Base-by-base conservation (phyloP, 2,113 vertebrate genomes). In the Oryzias javanicus region DNA sequence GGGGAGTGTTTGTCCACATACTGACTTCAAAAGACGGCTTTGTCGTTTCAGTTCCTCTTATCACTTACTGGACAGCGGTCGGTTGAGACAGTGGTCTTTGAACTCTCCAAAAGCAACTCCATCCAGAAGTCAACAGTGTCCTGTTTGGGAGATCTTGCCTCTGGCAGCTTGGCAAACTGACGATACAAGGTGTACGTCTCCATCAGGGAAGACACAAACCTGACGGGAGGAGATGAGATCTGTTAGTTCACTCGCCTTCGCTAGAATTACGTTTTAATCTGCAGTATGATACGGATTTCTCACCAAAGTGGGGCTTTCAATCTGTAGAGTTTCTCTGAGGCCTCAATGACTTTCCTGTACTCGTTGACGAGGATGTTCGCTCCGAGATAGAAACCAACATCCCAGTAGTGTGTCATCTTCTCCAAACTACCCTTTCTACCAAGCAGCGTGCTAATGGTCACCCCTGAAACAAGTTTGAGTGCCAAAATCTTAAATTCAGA, bases 321-420 rank as follows among this genome's bases (percentile, higher is more conserved):
- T 48, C 88, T 90, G 86, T 96, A 98, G 19, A 98, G 93, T 74
- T 94, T 95, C 61, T 97, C 95, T 0, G 95, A 93, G 3, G 94
- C 93, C 71, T 93, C 90, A 2, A 91, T 92, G 77, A 96, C 94
- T 84, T 94, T 95, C 67, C 57, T 81, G 17, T 91, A 83, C 55
- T 95, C 94, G 1, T 91, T 93, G 25, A 89, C 88, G 1, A 98
- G 86, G 71, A 98, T 94, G 61, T 94, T 93, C 0, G 92, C 90
- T 4, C 95, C 95, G 1, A 98, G 87, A 78, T 93, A 96, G 77
- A 97, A 96, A 6, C 95, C 95, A 1, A 95, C 95, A 5, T 98
- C 95, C 95, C 95, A 97, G 86, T 98, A 98, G 64, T 93, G 90
- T 47, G 87, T 88, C 94, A 97, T 94, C 87, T 95, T 95, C 89